These are phyloP conservation scores for Pseudochirops cupreus DNA, from an alignment of 2,797 vertebrate species.

Conservation along the genomic window DNA sequence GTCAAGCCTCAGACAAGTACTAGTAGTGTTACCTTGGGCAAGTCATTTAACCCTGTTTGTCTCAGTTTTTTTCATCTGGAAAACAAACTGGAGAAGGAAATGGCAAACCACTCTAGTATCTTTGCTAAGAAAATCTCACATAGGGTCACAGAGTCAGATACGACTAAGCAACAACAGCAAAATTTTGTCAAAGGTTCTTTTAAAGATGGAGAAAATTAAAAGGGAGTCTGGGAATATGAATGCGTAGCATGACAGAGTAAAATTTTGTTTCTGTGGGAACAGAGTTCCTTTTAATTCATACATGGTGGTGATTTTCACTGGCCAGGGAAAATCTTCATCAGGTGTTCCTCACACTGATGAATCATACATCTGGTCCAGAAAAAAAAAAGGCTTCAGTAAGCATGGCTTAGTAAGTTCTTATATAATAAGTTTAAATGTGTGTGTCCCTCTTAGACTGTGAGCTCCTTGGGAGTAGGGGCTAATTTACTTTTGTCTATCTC, in stretches of 20 bases:
- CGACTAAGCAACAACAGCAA: not conserved
- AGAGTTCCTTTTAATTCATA: not conserved
- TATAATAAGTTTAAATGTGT: not conserved
- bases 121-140: not conserved
- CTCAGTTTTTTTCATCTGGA: not conserved
- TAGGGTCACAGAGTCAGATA: not conserved
- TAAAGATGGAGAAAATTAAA: not conserved
- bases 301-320: not conserved
- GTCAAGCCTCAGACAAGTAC: not conserved
- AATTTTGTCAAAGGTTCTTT: not conserved
- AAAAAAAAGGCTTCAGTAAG: not conserved
- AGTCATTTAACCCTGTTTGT: not conserved
- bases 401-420: not conserved
- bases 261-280: not conserved
- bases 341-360: not conserved
- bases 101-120: not conserved
- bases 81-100: not conserved
- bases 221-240: not conserved
- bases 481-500: not conserved
- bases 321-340: not conserved
- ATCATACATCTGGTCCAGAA: not conserved
- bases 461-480: not conserved
- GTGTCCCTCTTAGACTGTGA: not conserved
- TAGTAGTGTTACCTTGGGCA: not conserved
- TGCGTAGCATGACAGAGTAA: not conserved